phyloP scores from a whole-genome alignment of 2,113 vertebrate genomes.

The Hippolais icterina region DNA sequence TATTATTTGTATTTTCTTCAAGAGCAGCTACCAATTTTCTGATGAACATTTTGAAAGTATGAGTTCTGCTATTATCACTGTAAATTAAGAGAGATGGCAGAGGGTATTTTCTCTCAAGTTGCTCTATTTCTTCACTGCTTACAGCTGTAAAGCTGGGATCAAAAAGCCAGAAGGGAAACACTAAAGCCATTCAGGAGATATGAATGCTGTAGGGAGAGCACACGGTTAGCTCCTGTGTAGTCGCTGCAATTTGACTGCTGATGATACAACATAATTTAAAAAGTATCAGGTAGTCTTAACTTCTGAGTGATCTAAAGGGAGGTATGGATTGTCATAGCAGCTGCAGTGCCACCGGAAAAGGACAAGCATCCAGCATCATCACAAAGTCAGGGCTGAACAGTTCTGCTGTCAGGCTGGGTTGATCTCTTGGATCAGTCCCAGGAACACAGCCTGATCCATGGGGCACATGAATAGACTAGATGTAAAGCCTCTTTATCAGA shows the following conservation, averaged over 20 bases:
- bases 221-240: neutral
- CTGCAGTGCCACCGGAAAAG: neutral
- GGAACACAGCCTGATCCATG: neutral
- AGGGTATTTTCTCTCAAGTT: neutral
- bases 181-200: neutral
- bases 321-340: neutral
- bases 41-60: neutral
- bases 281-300: neutral
- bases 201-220: neutral
- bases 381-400: neutral
- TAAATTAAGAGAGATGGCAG: neutral
- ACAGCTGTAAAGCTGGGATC: neutral
- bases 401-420: neutral
- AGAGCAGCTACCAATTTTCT: neutral
- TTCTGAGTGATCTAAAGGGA: neutral
- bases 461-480: neutral
- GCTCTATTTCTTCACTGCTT: neutral
- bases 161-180: neutral
- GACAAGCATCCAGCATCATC: neutral
- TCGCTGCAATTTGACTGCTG: neutral
- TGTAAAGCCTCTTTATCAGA: neutral
- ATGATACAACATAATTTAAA: neutral
- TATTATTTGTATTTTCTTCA: neutral
- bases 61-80: neutral
- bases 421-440: neutral